Conservation (phyloP, 2,113 vertebrate genomes). For the Falcunculus frontatus region DNA sequence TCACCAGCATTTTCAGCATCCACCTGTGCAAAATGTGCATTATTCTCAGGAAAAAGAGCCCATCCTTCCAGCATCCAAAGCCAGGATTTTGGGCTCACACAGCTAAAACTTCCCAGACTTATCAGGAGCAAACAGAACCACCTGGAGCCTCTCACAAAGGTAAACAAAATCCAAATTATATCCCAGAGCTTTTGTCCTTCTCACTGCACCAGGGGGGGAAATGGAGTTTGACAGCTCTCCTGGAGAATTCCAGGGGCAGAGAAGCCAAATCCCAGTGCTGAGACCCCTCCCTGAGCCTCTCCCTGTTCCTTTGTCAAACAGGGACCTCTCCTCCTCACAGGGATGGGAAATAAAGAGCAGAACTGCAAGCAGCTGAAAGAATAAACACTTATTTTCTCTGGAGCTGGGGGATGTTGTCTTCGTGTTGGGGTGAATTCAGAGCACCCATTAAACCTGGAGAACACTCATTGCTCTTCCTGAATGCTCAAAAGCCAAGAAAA, state of each 20-base stretch:
- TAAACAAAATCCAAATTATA: not conserved
- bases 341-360: not conserved
- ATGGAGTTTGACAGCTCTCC: not conserved
- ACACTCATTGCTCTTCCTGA: not conserved
- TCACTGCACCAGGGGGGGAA: fast-evolving
- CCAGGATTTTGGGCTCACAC: not conserved
- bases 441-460: not conserved
- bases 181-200: not conserved
- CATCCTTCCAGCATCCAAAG: not conserved
- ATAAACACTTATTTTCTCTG: not conserved
- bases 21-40: fast-evolving
- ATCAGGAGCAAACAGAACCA: slow-evolving; percentile 6
- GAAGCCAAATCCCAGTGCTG: not conserved
- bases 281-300: not conserved
- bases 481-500: not conserved
- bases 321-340: not conserved
- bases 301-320: fast-evolving
- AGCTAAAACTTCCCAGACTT: not conserved
- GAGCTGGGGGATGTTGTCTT: not conserved
- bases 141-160: not conserved
- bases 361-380: not conserved
- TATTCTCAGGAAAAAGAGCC: not conserved
- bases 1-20: not conserved
- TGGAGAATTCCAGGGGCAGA: not conserved
- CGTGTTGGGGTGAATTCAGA: not conserved